Evolutionary conservation across 2,888 invertebrate species (phyloP).

Genomic region (Orthosia incerta): DNA sequence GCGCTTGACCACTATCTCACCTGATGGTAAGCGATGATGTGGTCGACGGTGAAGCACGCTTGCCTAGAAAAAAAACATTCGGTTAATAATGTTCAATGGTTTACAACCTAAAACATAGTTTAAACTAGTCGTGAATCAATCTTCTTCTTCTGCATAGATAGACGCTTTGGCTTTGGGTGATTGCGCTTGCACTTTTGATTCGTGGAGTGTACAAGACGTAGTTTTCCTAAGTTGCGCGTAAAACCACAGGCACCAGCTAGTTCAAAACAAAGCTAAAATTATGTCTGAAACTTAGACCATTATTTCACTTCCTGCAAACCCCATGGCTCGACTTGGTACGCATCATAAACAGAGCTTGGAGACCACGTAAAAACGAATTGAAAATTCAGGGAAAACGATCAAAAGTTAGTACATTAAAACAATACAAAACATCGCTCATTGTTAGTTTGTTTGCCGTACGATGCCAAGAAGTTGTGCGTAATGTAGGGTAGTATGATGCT

Average conservation of each 20-base stretch:
- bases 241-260: neutral
- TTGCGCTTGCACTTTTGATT: too few species aligned
- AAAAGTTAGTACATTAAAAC: conserved; percentile 67
- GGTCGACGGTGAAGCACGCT: too few species aligned
- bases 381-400: conserved; percentile 64
- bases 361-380: conserved; percentile 64
- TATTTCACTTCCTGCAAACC: conserved; percentile 6
- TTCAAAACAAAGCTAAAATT: neutral
- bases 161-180: too few species aligned
- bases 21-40: too few species aligned
- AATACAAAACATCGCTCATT: conserved; percentile 52
- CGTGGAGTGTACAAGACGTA: too few species aligned
- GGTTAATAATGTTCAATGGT: too few species aligned
- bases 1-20: too few species aligned
- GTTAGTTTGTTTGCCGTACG: conserved; percentile 45
- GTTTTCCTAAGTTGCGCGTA: neutral
- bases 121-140: too few species aligned
- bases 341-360: conserved; percentile 43
- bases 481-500: conserved; percentile 5
- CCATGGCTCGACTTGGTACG: conserved; percentile 5
- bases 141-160: too few species aligned
- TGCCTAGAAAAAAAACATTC: too few species aligned
- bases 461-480: conserved; percentile 32
- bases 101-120: too few species aligned
- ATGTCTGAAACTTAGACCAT: conserved; percentile 25